A percentile compares a stretch with the other conserved stretches of the same genome.
phyloP scores from a whole-genome alignment of 2,888 invertebrate species.

The Limnephilus rhombicus region DNA sequence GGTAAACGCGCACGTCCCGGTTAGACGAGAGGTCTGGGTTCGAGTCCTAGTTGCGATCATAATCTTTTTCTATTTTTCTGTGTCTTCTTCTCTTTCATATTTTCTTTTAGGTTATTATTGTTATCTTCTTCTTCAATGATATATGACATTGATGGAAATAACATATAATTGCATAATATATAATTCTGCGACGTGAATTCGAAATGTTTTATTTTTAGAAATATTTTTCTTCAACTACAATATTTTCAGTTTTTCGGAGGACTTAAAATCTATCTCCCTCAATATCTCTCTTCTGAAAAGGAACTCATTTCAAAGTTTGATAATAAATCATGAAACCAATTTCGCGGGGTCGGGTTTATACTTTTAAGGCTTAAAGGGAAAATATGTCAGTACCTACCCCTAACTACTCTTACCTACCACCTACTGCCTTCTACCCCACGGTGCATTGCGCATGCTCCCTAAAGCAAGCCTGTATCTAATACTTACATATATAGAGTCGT shows the following conservation, averaged over 20 bases:
- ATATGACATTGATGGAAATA: no score
- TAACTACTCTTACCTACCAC: neutral
- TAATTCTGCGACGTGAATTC: neutral
- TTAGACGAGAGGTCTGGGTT: no score
- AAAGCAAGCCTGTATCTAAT: neutral
- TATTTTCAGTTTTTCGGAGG: constrained; percentile 22
- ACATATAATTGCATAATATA: no score
- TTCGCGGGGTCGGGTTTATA: constrained; percentile 63
- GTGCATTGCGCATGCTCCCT: constrained; percentile 25
- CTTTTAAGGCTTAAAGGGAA: constrained; percentile 53
- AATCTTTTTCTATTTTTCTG: no score
- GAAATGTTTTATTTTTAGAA: neutral
- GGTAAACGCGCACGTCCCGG: no score
- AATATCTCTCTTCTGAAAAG: constrained; percentile 47
- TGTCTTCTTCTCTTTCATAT: no score
- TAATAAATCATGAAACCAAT: constrained; percentile 67
- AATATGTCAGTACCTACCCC: constrained; percentile 45
- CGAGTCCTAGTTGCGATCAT: no score
- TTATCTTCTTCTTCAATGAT: no score
- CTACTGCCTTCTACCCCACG: neutral
- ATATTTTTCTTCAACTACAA: neutral
- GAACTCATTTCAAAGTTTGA: constrained; percentile 66
- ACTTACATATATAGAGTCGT: neutral
- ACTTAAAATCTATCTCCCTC: constrained; percentile 53
- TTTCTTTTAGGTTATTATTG: no score